Conservation (phyloP, 2,113 vertebrate species). For the Prunella fulvescens region DNA sequence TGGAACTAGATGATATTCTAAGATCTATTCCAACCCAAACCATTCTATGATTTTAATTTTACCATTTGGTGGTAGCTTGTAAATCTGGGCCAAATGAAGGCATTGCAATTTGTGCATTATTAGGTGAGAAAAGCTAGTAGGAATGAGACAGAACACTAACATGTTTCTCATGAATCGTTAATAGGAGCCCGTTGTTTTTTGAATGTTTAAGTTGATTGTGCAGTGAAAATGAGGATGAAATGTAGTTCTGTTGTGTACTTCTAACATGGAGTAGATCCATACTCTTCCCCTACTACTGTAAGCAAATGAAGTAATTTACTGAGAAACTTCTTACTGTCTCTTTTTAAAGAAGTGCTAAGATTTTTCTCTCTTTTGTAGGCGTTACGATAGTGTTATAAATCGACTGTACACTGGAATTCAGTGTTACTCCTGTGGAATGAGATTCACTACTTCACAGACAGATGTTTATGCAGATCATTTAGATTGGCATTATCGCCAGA, state of each 20-base stretch:
- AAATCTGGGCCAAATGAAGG: not conserved
- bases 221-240: not conserved
- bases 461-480: slow-evolving; percentile 97
- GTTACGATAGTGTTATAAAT: slow-evolving; percentile 90
- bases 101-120: accelerated
- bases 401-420: slow-evolving; percentile 96
- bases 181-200: not conserved
- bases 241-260: not conserved
- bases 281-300: not conserved
- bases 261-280: not conserved
- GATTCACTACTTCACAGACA: slow-evolving; percentile 93
- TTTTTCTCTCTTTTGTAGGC: slow-evolving; percentile 66
- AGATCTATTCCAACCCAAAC: not conserved
- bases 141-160: not conserved
- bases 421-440: slow-evolving; percentile 97
- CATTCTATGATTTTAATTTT: not conserved
- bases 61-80: not conserved
- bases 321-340: not conserved
- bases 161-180: not conserved
- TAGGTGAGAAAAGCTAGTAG: not conserved
- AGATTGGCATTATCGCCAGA: slow-evolving; percentile 99
- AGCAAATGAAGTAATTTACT: not conserved
- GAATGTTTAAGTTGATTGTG: not conserved
- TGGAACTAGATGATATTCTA: not conserved
- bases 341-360: not conserved